phyloP scores from a whole-genome alignment of 2,797 vertebrate genomes.

The Typhlichthys subterraneus region DNA sequence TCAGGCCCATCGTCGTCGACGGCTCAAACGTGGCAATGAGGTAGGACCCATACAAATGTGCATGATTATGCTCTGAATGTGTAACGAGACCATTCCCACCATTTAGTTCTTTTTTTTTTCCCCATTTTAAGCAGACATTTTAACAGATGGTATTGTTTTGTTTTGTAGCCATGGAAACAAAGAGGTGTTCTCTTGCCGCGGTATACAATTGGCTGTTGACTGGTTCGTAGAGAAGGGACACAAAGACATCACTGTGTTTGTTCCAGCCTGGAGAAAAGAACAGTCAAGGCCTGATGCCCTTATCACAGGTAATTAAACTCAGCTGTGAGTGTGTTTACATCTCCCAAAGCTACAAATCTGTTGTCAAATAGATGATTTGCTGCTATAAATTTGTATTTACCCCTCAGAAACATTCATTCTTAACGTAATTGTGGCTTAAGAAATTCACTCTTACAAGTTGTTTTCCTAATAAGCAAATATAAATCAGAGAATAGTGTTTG shows the following conservation, averaged over 20 bases:
- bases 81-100: conserved; percentile 7
- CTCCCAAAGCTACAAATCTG: neutral
- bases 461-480: too few relatives aligned
- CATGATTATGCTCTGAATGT: conserved; percentile 4
- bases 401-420: too few relatives aligned
- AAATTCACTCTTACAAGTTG: too few relatives aligned
- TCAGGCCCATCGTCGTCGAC: conserved; percentile 95
- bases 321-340: neutral
- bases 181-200: conserved; percentile 97
- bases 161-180: conserved; percentile 96
- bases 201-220: conserved; percentile 95
- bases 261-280: conserved; percentile 98
- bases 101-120: neutral
- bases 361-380: neutral
- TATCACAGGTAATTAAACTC: conserved; percentile 85
- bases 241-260: conserved; percentile 98
- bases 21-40: conserved; percentile 99
- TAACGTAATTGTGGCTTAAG: too few relatives aligned
- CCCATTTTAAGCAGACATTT: conserved; percentile 11
- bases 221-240: conserved; percentile 98
- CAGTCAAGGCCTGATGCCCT: conserved; percentile 96
- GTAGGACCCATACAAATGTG: conserved; percentile 67
- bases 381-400: too few relatives aligned
- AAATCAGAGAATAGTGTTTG: too few relatives aligned
- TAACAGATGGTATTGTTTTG: conserved; percentile 31